Base-by-base conservation (phyloP, 2,888 invertebrate species). In the Clanis bilineata region DNA sequence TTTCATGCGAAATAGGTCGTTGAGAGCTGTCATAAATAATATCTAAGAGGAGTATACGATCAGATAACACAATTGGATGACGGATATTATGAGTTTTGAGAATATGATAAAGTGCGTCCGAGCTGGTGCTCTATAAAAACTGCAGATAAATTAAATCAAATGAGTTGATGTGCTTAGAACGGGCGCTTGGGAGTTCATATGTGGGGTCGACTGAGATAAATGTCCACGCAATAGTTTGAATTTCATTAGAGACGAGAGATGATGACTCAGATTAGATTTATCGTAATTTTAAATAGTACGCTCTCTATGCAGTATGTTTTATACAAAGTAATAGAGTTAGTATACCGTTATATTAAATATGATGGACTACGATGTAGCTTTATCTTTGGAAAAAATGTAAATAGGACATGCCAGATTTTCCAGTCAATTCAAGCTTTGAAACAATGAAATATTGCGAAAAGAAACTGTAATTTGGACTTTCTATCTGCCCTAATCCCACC, bases 161-260 rank as follows among this genome's bases (percentile, higher is more conserved):
- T 23, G 25, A 25, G 47, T 38, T 47, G 38, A 58, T 38, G 38
- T 18, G 44, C 25, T 23, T 47, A 7, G 45, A 38, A 38, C 58
- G 45, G 25, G 12, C 38, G 23, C 23, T 23, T 23, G 23, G 5
- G 45, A 45, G 15, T 23, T 15, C 28, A 47, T 25, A 28, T 47
- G 47, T 47, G 47, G 61, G 61, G 64, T 47, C 63, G 65, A 59
- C 61, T 59, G 44, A 63, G 63, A 65, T 67, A 64, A 67, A 62
- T 62, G 18, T 51, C 51, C 32, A 51, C 51, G 51, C 32, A 32
- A 18, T 28, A 32, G 51, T 51, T 51, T 51, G 51, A 51, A 51
- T 51, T 51, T 51, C 28, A 51, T 51, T 51, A 51, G 47, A 15
- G 28, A 3, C 18, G 7, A n/a, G 47, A n/a, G 32, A 32, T 18